A percentile compares a stretch with the other conserved stretches of the same genome.
Evolutionary conservation across 2,797 vertebrate species (phyloP).

Genomic region (Eremophila alpestris): DNA sequence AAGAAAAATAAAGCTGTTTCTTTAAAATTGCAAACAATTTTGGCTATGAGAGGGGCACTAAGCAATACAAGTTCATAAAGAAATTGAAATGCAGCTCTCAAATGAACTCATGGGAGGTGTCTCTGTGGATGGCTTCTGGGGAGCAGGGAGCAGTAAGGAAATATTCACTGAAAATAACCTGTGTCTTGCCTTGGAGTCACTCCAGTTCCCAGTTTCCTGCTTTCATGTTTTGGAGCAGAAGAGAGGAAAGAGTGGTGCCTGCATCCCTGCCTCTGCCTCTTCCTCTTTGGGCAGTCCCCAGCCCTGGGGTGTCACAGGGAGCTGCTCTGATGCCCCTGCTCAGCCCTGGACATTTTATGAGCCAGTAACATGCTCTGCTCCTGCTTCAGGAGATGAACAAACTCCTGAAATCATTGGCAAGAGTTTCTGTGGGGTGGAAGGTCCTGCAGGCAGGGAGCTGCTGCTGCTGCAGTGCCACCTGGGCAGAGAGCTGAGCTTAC

Average conservation of each 20-base stretch:
- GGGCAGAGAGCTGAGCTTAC: background rate
- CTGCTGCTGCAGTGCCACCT: background rate
- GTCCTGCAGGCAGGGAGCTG: background rate
- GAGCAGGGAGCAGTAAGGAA: background rate
- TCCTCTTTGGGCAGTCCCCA: background rate
- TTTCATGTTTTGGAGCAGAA: background rate
- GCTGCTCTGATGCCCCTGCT: background rate
- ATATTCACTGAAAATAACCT: background rate
- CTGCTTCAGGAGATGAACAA: background rate
- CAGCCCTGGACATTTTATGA: accelerated
- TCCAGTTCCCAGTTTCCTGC: background rate
- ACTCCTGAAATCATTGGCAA: background rate
- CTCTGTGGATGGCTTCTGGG: background rate
- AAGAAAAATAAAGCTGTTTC: background rate
- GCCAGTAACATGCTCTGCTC: background rate
- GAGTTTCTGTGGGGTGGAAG: background rate
- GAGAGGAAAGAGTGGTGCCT: background rate
- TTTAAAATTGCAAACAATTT: background rate
- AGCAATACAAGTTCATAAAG: background rate
- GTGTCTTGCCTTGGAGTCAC: background rate
- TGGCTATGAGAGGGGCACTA: background rate
- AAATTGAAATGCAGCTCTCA: background rate
- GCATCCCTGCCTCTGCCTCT: background rate
- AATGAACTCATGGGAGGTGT: background rate
- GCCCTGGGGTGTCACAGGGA: background rate